A percentile compares a stretch with the other conserved stretches of the same genome.
Evolutionary conservation across 2,797 vertebrate species (phyloP).

Genomic region (Hephaestus fuliginosus): DNA sequence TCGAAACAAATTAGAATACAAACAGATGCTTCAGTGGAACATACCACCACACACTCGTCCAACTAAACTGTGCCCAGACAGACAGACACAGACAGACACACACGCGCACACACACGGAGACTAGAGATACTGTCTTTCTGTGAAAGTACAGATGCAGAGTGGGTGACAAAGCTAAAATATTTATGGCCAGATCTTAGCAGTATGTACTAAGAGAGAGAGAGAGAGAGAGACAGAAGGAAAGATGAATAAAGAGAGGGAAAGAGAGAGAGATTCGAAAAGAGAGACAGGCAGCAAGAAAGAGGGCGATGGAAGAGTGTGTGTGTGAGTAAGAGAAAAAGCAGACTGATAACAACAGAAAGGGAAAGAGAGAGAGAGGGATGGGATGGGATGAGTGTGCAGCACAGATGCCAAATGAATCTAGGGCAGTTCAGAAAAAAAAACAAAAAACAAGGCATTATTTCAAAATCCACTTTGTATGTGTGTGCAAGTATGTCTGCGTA

Average conservation of each 20-base stretch:
- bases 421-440: constrained; percentile 70
- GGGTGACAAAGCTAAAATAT: constrained; percentile 81
- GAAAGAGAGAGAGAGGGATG: constrained; percentile 32
- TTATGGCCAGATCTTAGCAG: constrained; percentile 76
- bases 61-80: constrained; percentile 38
- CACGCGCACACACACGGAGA: constrained; percentile 31
- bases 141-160: constrained; percentile 68
- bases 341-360: constrained; percentile 57
- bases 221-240: constrained; percentile 29
- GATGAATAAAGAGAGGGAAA: constrained; percentile 33
- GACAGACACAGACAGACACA: constrained; percentile 19
- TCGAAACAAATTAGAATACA: constrained; percentile 36
- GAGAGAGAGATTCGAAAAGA: constrained; percentile 30
- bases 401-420: constrained; percentile 84
- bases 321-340: constrained; percentile 36
- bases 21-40: constrained; percentile 59
- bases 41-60: constrained; percentile 33
- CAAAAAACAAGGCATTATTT: constrained; percentile 77
- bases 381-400: constrained; percentile 72
- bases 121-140: constrained; percentile 56
- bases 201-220: constrained; percentile 41
- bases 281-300: constrained; percentile 43
- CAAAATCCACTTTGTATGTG: constrained; percentile 76
- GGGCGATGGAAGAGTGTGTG: constrained; percentile 26
- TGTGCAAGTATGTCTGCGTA: constrained; percentile 60